Base-by-base conservation (phyloP, 2,113 vertebrate genomes). In the Phyllostomus discolor region DNA sequence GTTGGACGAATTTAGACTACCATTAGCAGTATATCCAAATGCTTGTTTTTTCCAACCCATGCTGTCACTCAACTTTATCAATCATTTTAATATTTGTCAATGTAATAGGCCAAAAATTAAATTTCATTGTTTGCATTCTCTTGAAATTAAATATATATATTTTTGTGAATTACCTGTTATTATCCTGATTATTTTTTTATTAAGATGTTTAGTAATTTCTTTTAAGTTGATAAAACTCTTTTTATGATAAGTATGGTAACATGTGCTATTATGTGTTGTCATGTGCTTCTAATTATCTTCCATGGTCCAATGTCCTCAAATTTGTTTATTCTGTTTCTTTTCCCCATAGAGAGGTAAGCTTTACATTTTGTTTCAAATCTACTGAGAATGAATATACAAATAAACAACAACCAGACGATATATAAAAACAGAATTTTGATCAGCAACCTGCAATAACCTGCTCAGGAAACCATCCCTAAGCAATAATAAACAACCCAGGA, bases 41-140 rank as follows among this genome's bases (percentile, higher is more conserved):
- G 48, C 88, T 76, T 96, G 62, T 76, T 95, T 76, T 66, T 92
- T 97, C 81, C 72, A 94, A 84, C 3, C 4, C 66, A 78, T n/a
- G 46, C 80, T 96, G 95, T 80, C 96, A 88, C 33, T 96, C 66
- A 95, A n/a, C 85, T 92, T 80, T 90, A 84, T 88, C 92, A 96
- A 80, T 81, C 72, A 94, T 96, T 95, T 95, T 95, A 95, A 84
- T 93, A 95, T 94, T 76, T 97, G 87, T 96, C 87, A 95, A 31
- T 78, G 38, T 69, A 84, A 83, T n/a, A 94, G 28, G 7, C 62
- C 93, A 92, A 95, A 95, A 89, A 88, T 95, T 95, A 90, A 91
- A 93, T 72, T 38, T 84, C 46, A 66, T 72, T 94, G 78, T 93
- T 85, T 88, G 31, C 28, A 89, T 73, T 76, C 86, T 14, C 70